phyloP scores from a whole-genome alignment of 2,113 vertebrate genomes.

The Sander lucioperca region DNA sequence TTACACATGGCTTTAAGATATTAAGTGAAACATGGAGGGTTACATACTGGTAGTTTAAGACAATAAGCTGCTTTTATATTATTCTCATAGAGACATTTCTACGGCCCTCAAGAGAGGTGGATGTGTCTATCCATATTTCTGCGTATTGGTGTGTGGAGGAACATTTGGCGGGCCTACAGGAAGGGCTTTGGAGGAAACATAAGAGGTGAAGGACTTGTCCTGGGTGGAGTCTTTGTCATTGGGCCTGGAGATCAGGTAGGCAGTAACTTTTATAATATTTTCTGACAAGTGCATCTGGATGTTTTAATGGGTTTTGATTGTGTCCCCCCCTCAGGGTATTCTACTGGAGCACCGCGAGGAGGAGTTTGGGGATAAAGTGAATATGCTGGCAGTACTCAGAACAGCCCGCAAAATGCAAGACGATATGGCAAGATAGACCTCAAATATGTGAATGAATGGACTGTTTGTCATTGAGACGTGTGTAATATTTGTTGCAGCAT shows the following conservation, averaged over 20 bases:
- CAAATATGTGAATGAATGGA: slow-evolving; percentile 19
- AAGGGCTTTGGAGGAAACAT: slow-evolving; percentile 89
- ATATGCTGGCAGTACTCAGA: slow-evolving; percentile 74
- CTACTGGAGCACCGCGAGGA: slow-evolving; percentile 93
- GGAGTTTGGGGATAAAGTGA: slow-evolving; percentile 95
- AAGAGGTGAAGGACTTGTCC: slow-evolving; percentile 90
- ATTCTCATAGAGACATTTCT: slow-evolving; percentile 88
- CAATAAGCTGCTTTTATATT: slow-evolving; percentile 28
- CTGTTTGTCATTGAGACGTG: slow-evolving; percentile 1
- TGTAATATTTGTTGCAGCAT: slow-evolving; percentile 11
- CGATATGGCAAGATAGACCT: slow-evolving; percentile 30
- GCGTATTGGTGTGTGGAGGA: slow-evolving; percentile 89
- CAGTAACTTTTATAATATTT: not conserved
- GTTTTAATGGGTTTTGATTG: not conserved
- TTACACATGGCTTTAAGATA: not conserved
- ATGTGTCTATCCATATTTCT: slow-evolving; percentile 87
- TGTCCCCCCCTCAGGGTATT: slow-evolving; percentile 86
- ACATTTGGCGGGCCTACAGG: slow-evolving; percentile 87
- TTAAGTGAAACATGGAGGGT: not conserved
- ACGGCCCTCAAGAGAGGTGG: slow-evolving; percentile 87
- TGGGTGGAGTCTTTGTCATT: slow-evolving; percentile 88
- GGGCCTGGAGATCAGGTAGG: slow-evolving; percentile 69
- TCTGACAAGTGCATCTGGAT: not conserved
- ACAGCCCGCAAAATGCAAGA: slow-evolving; percentile 60
- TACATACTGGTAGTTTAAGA: slow-evolving; percentile 7